Conservation (phyloP, 1,140 invertebrate genomes). For the Anthonomus grandis region DNA sequence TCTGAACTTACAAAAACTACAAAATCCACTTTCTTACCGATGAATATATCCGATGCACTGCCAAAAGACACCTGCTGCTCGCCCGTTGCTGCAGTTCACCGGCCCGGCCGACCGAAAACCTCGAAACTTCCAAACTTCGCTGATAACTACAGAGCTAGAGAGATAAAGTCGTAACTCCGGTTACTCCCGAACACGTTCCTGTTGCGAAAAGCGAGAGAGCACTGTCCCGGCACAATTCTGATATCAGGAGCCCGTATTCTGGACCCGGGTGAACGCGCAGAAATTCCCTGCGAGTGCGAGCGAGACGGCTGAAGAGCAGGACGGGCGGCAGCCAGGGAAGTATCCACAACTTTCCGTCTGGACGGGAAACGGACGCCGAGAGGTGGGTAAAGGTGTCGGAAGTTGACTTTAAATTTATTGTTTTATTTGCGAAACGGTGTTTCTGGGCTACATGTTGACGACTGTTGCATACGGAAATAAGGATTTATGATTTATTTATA, state of each 20-base stretch:
- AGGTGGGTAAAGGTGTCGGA: conserved; percentile 24
- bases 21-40: not conserved
- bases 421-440: conserved; percentile 21
- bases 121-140: conserved; percentile 12
- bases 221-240: conserved; percentile 27
- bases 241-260: conserved; percentile 24
- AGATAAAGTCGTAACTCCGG: conserved; percentile 5
- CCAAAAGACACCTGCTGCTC: conserved; percentile 21
- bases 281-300: conserved; percentile 4
- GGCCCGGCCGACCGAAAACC: conserved; percentile 15
- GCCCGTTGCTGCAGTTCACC: conserved; percentile 20
- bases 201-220: conserved; percentile 19
- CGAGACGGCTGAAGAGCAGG: not conserved
- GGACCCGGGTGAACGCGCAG: conserved; percentile 26
- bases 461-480: conserved; percentile 5
- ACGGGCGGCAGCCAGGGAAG: conserved; percentile 6
- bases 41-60: not conserved
- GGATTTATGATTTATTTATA: too few relatives aligned
- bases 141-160: conserved; percentile 11
- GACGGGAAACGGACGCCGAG: conserved; percentile 18
- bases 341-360: conserved; percentile 26
- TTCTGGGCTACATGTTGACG: not conserved
- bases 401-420: conserved; percentile 22
- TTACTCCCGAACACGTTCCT: conserved; percentile 8
- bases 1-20: not conserved